A percentile compares a stretch with the other conserved stretches of the same genome.
Conservation (phyloP, 2,113 vertebrate species). For the rat (Rattus norvegicus) region DNA sequence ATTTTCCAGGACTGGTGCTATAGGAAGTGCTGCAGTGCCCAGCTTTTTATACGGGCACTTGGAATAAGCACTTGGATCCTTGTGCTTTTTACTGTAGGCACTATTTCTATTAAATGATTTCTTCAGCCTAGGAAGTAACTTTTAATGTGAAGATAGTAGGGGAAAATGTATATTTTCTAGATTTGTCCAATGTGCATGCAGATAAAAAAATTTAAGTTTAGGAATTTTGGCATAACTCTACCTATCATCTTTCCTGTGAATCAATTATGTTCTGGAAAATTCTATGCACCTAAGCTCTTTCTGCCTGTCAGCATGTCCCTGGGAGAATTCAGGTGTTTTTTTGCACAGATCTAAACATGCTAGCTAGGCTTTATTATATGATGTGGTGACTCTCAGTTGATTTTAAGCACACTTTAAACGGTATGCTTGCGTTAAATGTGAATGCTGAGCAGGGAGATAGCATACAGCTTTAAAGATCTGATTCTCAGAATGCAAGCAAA, state of each 20-base stretch:
- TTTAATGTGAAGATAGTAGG: not conserved
- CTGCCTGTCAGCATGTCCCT: not conserved
- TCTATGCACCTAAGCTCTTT: constrained; percentile 9
- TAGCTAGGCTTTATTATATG: constrained; percentile 2
- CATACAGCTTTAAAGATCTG: constrained; percentile 46
- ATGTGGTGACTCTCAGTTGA: constrained; percentile 59
- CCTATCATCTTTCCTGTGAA: not conserved
- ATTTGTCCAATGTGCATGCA: not conserved
- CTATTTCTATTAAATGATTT: not conserved
- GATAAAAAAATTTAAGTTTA: constrained; percentile 30
- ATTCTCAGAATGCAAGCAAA: constrained; percentile 61
- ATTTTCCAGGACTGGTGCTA: not conserved
- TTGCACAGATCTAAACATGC: not conserved
- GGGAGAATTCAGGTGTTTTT: constrained; percentile 20
- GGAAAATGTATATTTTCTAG: constrained; percentile 28
- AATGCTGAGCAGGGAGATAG: constrained; percentile 10
- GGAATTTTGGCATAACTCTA: not conserved
- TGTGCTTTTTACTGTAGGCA: not conserved
- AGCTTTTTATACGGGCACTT: not conserved
- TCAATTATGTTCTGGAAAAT: not conserved
- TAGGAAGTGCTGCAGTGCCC: not conserved
- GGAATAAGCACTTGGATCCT: not conserved
- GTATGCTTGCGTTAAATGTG: constrained; percentile 19
- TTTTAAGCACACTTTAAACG: constrained; percentile 69
- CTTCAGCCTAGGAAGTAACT: not conserved